phyloP scores from a whole-genome alignment of 2,797 vertebrate species.

The Odontamblyopus lacepedii region DNA sequence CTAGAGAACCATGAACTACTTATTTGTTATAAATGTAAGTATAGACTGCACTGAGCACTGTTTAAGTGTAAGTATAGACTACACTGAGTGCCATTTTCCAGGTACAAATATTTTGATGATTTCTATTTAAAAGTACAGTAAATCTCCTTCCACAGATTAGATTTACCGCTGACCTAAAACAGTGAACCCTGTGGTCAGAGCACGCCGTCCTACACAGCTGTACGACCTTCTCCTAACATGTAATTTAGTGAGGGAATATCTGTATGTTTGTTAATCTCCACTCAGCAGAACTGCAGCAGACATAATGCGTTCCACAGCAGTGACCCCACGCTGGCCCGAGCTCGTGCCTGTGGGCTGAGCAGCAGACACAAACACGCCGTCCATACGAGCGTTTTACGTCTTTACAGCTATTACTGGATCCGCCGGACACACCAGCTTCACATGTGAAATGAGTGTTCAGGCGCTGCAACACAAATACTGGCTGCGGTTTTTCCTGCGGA shows the following conservation, averaged over 20 bases:
- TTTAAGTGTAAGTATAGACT: too few relatives aligned
- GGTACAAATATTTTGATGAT: too few relatives aligned
- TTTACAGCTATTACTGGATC: slow-evolving; percentile 43
- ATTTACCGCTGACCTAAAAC: slow-evolving; percentile 18
- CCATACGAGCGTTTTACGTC: slow-evolving; percentile 15
- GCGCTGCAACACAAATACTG: slow-evolving; percentile 52
- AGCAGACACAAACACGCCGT: slow-evolving; percentile 37
- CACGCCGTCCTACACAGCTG: slow-evolving; percentile 32
- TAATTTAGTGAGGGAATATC: slow-evolving; percentile 53
- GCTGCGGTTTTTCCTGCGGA: slow-evolving; percentile 69
- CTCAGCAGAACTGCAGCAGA: slow-evolving; percentile 31
- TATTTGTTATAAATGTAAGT: too few relatives aligned
- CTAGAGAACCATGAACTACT: too few relatives aligned
- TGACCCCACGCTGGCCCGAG: slow-evolving; percentile 18
- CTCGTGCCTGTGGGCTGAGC: slow-evolving; percentile 38
- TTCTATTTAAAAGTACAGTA: not conserved
- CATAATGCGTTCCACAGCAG: slow-evolving; percentile 56
- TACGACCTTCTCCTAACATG: slow-evolving; percentile 43
- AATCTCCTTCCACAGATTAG: slow-evolving; percentile 28
- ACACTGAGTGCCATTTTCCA: too few relatives aligned
- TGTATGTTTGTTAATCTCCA: slow-evolving; percentile 46
- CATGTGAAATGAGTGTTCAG: slow-evolving; percentile 53
- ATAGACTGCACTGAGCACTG: too few relatives aligned
- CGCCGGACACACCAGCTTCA: slow-evolving; percentile 50
- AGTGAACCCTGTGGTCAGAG: slow-evolving; percentile 30